Evolutionary conservation across 2,888 invertebrate genomes (phyloP).

Genomic region (Polietes domitor): DNA sequence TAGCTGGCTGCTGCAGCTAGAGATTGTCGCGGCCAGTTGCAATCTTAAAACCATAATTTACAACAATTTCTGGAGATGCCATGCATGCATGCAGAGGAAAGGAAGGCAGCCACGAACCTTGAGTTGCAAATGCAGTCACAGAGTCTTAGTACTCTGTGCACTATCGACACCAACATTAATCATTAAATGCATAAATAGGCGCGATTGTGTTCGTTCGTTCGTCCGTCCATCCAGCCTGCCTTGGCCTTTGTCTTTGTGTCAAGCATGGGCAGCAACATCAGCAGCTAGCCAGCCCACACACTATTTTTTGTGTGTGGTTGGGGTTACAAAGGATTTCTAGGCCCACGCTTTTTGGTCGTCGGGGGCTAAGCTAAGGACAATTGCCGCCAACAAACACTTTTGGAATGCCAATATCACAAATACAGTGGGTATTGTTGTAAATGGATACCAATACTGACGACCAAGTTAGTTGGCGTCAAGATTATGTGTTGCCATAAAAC

Average conservation of each 20-base stretch:
- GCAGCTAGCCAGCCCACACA: slow-evolving; percentile 7
- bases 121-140: not conserved
- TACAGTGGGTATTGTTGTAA: slow-evolving; percentile 6
- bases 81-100: not conserved
- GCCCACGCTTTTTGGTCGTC: slow-evolving; percentile 7
- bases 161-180: slow-evolving; percentile 18
- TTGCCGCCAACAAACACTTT: slow-evolving; percentile 5
- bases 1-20: not conserved
- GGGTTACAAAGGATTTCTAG: slow-evolving; percentile 1
- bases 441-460: not conserved
- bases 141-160: not conserved
- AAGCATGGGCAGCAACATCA: too few species aligned
- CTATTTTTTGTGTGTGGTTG: not conserved
- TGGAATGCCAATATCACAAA: slow-evolving; percentile 3
- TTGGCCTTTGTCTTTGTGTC: not conserved
- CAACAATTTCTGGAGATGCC: slow-evolving; percentile 11
- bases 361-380: not conserved
- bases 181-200: slow-evolving; percentile 26
- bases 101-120: not conserved
- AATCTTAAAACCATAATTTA: slow-evolving; percentile 29
- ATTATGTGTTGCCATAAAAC: slow-evolving; percentile 1
- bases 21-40: not conserved
- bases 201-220: not conserved
- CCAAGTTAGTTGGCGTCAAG: slow-evolving; percentile 21
- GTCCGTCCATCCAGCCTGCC: not conserved